Percentiles rank a stretch among this genome's conserved stretches.
Evolutionary conservation across 1,140 invertebrate genomes (phyloP).

Genomic region (Macrotrachela quadricornifera): DNA sequence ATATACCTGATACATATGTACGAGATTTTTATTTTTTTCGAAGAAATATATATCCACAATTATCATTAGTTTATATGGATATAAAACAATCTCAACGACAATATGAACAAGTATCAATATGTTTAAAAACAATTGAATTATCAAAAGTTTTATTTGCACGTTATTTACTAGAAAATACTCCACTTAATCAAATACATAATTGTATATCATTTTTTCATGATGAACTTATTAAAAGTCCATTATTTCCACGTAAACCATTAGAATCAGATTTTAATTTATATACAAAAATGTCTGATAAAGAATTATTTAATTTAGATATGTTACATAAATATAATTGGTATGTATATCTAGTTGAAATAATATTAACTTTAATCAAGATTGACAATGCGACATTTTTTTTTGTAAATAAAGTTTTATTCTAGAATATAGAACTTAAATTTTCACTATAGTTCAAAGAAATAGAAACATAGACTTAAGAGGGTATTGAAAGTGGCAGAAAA

Average conservation of each 20-base stretch:
- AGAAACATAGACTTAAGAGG: too few relatives aligned
- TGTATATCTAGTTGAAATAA: too few relatives aligned
- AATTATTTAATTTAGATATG: slow-evolving; percentile 9
- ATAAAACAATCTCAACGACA: too few relatives aligned
- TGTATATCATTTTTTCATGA: slow-evolving; percentile 67
- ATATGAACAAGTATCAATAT: background rate
- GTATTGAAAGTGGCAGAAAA: too few relatives aligned
- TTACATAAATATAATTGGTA: slow-evolving; percentile 9
- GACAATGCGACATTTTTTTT: too few relatives aligned
- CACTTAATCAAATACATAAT: slow-evolving; percentile 3
- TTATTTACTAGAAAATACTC: background rate
- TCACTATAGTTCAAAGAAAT: too few relatives aligned
- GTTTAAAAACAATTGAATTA: slow-evolving; percentile 4
- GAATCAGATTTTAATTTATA: slow-evolving; percentile 86
- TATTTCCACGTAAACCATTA: slow-evolving; percentile 87
- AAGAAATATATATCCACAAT: slow-evolving; percentile 84
- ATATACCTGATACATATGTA: slow-evolving; percentile 75
- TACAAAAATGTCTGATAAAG: slow-evolving; percentile 66
- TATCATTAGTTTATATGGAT: slow-evolving; percentile 49
- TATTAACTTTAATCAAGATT: too few relatives aligned
- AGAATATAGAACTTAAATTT: too few relatives aligned
- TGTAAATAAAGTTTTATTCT: too few relatives aligned
- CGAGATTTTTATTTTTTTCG: slow-evolving; percentile 98
- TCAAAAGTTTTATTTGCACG: slow-evolving; percentile 9
- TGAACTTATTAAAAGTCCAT: slow-evolving; percentile 89